Evolutionary conservation across 1,140 invertebrate species (phyloP), one percentile per base, ranked within the genome.

Genomic region (Samia ricini): DNA sequence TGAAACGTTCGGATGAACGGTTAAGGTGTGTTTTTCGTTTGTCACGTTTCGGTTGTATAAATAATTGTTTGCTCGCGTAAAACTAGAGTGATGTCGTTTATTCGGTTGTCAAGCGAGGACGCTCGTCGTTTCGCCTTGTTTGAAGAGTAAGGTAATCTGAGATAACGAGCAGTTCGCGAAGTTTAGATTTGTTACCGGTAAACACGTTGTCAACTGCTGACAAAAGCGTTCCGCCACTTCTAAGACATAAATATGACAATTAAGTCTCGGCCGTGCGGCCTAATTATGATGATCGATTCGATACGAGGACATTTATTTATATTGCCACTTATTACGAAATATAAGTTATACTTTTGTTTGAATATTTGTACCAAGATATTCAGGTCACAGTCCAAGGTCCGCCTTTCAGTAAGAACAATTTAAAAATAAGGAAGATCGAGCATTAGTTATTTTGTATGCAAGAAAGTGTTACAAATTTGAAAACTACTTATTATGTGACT

Each of bases 1-100:
- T 73, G 52, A 57, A 21, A 72, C 72, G 60, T 66, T 79, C 69
- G 29, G 4, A n/a, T 15, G 33, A 61, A 15, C 15, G 0, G n/a
- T 60, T 79, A 57, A 33, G 56, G 26, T 33, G 24, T 36, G 26
- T 57, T 57, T n/a, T 57, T 57, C 26, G 19, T 19, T 20, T 33
- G 56, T 36, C 10, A n/a, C 4, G 12, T 2, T 18, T 19, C 20
- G 64, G 77, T 77, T 79, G 56, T 29, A 89, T 89, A 89, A 89
- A 89, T 88, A 89, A 88, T 86, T 57, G 56, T 57, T 88, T 83
- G 82, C 75, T 73, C 75, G 76, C 77, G 86, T 84, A 87, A 85
- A 85, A 87, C 74, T 81, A 70, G 79, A 85, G 81, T 84, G 56
- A 20, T 57, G 24, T 57, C 26, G 29, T 57, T 52, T 52, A 33